Evolutionary conservation across 2,113 vertebrate species (phyloP), one percentile per base, ranked within the genome.

Genomic region (Microcebus tavaratra): DNA sequence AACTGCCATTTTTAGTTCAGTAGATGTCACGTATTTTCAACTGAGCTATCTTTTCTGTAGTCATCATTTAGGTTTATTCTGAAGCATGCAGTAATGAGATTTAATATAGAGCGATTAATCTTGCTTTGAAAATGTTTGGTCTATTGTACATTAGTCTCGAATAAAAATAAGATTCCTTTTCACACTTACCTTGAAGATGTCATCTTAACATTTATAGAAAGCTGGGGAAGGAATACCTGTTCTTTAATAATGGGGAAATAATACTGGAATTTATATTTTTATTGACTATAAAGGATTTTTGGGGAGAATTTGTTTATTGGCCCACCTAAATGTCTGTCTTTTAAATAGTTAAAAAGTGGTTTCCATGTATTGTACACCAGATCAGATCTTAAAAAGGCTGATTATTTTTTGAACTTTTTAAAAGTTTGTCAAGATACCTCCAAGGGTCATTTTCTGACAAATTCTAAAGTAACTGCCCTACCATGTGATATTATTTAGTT

Each of bases 71-170:
- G 18, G 57, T 63, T 96, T 5, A 39, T 81, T 79, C 5, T 90
- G 25, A 36, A 75, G 50, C 81, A n/a, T 84, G 75, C 88, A 93
- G 34, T 90, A 89, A 84, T 94, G 72, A 84, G 13, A 95, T 93
- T 93, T 95, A 82, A 83, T 95, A 36, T 34, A 78, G 36, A 91
- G 48, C 15, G 87, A 57, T 89, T 95, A 84, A 83, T 72, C 15
- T 92, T 86, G 15, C n/a, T 88, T 91, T 91, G 34, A 79, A 88
- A 92, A 65, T 72, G 10, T 70, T 70, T 88, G 20, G 21, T 53
- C 42, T 29, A 31, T 70, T 55, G 1, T 91, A 48, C 8, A 0
- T 70, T 87, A 70, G 31, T 65, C 25, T 76, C 50, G 48, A 83
- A 73, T 88, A 82, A 76, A 53, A 93, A 75, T 68, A 79, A 39